A percentile compares a stretch with the other conserved stretches of the same genome.
Evolutionary conservation across 53 echinoderm and acorn worm genomes (phyloP).

Genomic region (Apostichopus leukothele): DNA sequence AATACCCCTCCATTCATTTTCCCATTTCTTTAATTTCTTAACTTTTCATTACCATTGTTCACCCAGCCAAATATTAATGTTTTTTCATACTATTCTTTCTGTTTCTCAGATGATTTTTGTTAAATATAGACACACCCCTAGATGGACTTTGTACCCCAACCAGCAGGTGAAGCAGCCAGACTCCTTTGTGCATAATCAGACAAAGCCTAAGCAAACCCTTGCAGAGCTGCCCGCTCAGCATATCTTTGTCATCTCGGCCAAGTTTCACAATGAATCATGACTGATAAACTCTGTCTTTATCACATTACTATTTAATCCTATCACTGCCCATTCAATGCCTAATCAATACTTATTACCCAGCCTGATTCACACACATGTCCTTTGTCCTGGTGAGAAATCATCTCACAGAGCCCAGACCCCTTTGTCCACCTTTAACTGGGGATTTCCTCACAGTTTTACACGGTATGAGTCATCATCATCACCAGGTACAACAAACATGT

Average conservation of each 20-base stretch:
- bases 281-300: background rate
- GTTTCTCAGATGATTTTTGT: too few relatives aligned
- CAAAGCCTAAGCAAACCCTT: background rate
- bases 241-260: conserved; percentile 1
- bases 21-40: too few relatives aligned
- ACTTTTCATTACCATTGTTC: too few relatives aligned
- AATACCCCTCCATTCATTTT: too few relatives aligned
- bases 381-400: conserved; percentile 17
- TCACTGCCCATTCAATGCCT: conserved; percentile 11
- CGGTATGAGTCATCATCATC: conserved; percentile 11
- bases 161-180: background rate
- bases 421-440: conserved; percentile 28
- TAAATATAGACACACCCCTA: too few relatives aligned
- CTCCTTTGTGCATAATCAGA: background rate
- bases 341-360: conserved; percentile 30
- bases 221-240: background rate
- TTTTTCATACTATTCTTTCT: too few relatives aligned
- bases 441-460: conserved; percentile 11
- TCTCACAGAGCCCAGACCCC: conserved; percentile 24
- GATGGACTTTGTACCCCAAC: too few relatives aligned
- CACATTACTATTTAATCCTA: conserved; percentile 5
- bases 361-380: conserved; percentile 10
- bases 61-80: too few relatives aligned
- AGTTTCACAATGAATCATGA: conserved; percentile 2
- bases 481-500: background rate